Evolutionary conservation across 2,888 invertebrate genomes (phyloP), one percentile per base, ranked within the genome.

Genomic region (Lacanobia wlatinum): DNA sequence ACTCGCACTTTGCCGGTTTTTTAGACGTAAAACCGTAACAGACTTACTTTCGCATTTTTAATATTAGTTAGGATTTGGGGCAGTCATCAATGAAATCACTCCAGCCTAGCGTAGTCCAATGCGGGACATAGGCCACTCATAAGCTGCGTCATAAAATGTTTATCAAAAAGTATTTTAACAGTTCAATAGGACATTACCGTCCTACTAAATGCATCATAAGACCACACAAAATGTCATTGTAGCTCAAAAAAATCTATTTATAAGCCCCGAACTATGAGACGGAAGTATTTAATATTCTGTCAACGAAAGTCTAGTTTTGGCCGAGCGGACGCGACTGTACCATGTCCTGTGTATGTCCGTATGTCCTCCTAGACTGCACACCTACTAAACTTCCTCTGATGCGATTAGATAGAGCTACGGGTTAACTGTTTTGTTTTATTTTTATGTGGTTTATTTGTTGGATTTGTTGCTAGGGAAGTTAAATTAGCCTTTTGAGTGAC

Each of bases 261-360:
- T 77, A 80, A 63, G 38, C 56, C 34, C 82, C 85, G 63, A 80
- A 86, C 72, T 82, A n/a, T 63, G 56, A 84, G 82, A 63, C 85
- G 85, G 89, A 89, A 89, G 83, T 87, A 38, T 70, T 89, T 87
- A 87, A 81, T 89, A 89, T 89, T 89, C 89, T 66, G 73, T 63
- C 73, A 76, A 76, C 87, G 87, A 78, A 74, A 84, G 82, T 74
- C 84, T 88, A 87, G 85, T 90, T 90, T 90, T 87, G 90, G 90
- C 73, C 77, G 78, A 84, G 87, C 91, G 91, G 91, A 91, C 85
- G 88, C 86, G 84, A 73, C 78, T 76, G 59, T 65, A 55, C 71
- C 18, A 48, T 48, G 48, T 48, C 48, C 83, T 78, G 77, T 81
- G 73, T 62, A 78, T 70, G 78, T 82, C 73, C 78, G 81, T 73